phyloP scores from a whole-genome alignment of 1,140 invertebrate genomes.

The Aphaenogaster ashmeadi region DNA sequence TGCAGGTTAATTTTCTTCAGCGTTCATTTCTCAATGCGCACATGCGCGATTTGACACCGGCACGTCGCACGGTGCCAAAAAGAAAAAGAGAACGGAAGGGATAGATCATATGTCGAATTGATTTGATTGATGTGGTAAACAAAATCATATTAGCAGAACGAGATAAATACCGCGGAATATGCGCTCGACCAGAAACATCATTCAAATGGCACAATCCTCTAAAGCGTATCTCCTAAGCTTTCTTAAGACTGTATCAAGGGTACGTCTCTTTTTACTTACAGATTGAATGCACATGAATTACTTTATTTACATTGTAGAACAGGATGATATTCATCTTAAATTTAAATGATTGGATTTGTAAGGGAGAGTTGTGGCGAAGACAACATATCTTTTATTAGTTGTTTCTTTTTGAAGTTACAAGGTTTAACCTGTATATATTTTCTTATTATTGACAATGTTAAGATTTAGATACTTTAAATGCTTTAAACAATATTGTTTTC shows the following conservation, averaged over 20 bases:
- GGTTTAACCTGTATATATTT: neutral
- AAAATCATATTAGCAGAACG: neutral
- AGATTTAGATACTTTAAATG: neutral
- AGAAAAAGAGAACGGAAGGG: neutral
- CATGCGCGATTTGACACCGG: neutral
- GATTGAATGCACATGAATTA: neutral
- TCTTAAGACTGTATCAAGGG: neutral
- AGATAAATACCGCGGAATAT: neutral
- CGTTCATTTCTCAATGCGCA: neutral
- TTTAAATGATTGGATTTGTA: neutral
- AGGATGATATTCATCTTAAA: neutral
- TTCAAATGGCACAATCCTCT: constrained; percentile 19
- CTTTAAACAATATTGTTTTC: neutral
- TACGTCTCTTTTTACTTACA: neutral
- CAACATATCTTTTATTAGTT: neutral
- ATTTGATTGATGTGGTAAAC: constrained; percentile 10
- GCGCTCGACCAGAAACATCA: neutral
- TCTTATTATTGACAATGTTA: neutral
- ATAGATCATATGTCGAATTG: neutral
- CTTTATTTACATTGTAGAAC: neutral
- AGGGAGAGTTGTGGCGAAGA: neutral
- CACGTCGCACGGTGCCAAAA: neutral
- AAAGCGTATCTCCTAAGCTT: neutral
- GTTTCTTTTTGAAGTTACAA: neutral
- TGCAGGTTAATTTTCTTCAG: neutral